These are phyloP conservation scores for Nilaparvata lugens DNA, from an alignment of 1,140 invertebrate genomes.

Conservation along the genomic window DNA sequence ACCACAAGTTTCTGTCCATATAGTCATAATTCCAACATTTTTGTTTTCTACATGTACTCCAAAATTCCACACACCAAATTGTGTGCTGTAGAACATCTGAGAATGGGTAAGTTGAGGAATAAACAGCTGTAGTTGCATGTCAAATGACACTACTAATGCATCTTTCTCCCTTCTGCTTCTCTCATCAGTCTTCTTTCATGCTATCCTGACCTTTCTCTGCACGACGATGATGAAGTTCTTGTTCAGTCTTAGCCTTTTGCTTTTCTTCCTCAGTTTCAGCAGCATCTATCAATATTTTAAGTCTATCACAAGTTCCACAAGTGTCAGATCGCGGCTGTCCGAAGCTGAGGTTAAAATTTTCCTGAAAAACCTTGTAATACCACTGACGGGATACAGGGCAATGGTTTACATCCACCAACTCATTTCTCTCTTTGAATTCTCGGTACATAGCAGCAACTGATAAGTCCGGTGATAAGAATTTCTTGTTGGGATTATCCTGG, in stretches of 20 bases:
- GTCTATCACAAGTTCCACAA: background rate
- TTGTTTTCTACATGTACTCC: background rate
- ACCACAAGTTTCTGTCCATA: background rate
- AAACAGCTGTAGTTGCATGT: constrained; percentile 1
- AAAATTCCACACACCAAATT: background rate
- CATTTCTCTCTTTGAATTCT: background rate
- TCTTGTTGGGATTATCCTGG: background rate
- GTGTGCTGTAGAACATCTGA: background rate
- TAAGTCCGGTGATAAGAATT: background rate
- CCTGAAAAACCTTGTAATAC: background rate
- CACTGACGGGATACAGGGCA: background rate
- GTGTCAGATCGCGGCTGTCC: background rate
- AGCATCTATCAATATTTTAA: background rate
- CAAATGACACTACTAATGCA: background rate
- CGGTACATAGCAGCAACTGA: background rate
- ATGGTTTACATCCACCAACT: background rate
- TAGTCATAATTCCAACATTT: background rate
- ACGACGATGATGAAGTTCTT: background rate
- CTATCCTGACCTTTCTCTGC: background rate
- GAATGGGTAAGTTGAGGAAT: background rate
- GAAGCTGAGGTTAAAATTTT: background rate
- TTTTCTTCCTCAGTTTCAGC: background rate
- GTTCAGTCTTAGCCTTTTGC: background rate
- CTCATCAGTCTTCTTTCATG: background rate
- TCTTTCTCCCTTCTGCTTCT: background rate